Conservation (phyloP, 2,797 vertebrate species). For the Rhabdophis nuchalis region DNA sequence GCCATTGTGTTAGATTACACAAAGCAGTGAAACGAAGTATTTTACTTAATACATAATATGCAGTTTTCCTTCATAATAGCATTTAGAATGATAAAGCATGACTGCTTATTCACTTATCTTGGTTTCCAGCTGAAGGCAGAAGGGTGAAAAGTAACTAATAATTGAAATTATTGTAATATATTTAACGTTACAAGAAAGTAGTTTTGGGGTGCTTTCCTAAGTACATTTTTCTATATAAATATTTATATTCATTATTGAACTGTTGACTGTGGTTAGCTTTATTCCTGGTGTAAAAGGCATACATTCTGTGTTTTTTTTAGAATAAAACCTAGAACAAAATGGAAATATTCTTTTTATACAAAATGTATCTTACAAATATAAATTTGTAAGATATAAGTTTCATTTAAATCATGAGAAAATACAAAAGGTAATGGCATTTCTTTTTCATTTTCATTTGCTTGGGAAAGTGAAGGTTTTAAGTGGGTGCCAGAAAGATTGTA, state of each 20-base stretch:
- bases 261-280: conserved; percentile 26
- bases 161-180: conserved; percentile 60
- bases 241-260: conserved; percentile 38
- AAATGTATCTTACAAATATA: background rate
- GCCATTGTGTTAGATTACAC: background rate
- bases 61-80: conserved; percentile 49
- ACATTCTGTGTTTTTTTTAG: conserved; percentile 11
- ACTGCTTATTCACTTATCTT: conserved; percentile 62
- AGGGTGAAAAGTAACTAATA: conserved; percentile 59
- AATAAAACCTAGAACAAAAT: background rate
- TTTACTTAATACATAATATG: conserved; percentile 51
- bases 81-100: conserved; percentile 63
- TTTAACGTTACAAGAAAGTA: conserved; percentile 55
- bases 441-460: background rate
- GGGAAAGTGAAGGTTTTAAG: background rate
- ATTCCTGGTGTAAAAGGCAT: conserved; percentile 7
- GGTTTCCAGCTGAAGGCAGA: conserved; percentile 52
- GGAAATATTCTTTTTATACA: background rate
- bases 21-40: background rate
- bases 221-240: conserved; percentile 44
- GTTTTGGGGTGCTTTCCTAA: conserved; percentile 31
- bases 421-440: background rate
- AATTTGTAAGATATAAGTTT: background rate
- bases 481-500: background rate
- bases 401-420: background rate